phyloP scores from a whole-genome alignment of 2,888 invertebrate genomes.

The Noctua fimbriata region DNA sequence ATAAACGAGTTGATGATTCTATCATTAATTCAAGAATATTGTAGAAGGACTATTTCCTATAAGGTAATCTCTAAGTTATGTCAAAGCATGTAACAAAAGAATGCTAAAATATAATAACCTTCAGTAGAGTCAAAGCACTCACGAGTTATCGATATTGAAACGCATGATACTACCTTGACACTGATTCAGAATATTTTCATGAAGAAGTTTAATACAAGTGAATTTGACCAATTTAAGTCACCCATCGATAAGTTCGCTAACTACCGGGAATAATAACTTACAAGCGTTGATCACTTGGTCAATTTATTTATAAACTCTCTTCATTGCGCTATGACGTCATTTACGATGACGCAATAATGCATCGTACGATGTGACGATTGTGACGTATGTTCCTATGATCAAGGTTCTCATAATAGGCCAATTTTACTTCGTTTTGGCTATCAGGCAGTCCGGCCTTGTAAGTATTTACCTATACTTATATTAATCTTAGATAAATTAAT shows the following conservation, averaged over 20 bases:
- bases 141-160: slow-evolving; percentile 10
- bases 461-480: neutral
- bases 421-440: neutral
- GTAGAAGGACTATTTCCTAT: neutral
- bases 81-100: slow-evolving; percentile 20
- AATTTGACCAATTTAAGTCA: slow-evolving; percentile 10
- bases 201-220: neutral
- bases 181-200: slow-evolving; percentile 5
- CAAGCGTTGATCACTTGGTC: neutral
- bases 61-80: neutral
- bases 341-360: slow-evolving; percentile 11
- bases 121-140: slow-evolving; percentile 10
- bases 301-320: slow-evolving; percentile 15
- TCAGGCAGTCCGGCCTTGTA: neutral
- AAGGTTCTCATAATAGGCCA: slow-evolving; percentile 1
- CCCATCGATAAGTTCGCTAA: slow-evolving; percentile 4
- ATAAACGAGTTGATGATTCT: neutral
- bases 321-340: slow-evolving; percentile 24
- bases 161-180: slow-evolving; percentile 4
- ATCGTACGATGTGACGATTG: slow-evolving; percentile 26
- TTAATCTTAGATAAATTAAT: neutral
- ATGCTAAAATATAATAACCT: slow-evolving; percentile 5
- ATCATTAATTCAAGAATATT: neutral
- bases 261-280: neutral
- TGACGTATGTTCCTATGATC: slow-evolving; percentile 21